Evolutionary conservation across 2,888 invertebrate genomes (phyloP), one percentile per base, ranked within the genome.

Genomic region (Acronicta aceris): DNA sequence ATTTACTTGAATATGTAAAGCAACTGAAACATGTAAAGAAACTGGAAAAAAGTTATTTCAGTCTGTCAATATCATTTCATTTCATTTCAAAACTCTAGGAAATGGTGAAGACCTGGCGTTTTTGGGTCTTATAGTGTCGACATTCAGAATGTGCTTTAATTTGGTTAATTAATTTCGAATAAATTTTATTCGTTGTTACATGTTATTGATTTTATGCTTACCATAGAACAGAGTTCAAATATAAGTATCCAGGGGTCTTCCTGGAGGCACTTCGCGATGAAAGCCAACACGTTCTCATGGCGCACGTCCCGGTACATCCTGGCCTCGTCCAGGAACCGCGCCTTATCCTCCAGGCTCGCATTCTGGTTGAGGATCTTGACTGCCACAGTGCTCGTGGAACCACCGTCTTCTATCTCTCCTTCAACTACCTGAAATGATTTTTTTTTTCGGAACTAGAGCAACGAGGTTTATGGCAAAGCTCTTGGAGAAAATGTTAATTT

Each of bases 361-460:
- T 97, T 97, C 79, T 97, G 97, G 67, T 97, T 96, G 42, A 98
- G 94, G 65, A 98, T 97, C 85, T 97, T 96, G 6, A 98, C 97
- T n/a, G 97, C 96, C n/a, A 97, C 97, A 27, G 95, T 95, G 33
- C 83, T 79, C 8, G 84, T 83, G 10, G 81, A 79, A 51, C 88
- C 83, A 43, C 85, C 81, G 75, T 88, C 78, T 72, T 96, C 95
- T 2, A 97, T 96, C 81, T 97, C 97, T 8, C 97, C 97, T 89
- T 97, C 97, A 5, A 98, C 96, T 15, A 97, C 97, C 96, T 97
- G 79, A 6, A 10, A 33, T n/a, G 2, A 2, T 6, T 10, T 38
- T 12, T 33, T 12, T 12, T 12, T 36, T 12, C 2, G 12, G 7
- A 27, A 27, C 7, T 27, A 7, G 5, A 27, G 7, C 7, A 7